Evolutionary conservation across 2,888 invertebrate species (phyloP).

Genomic region (Hyppa rectilinea): DNA sequence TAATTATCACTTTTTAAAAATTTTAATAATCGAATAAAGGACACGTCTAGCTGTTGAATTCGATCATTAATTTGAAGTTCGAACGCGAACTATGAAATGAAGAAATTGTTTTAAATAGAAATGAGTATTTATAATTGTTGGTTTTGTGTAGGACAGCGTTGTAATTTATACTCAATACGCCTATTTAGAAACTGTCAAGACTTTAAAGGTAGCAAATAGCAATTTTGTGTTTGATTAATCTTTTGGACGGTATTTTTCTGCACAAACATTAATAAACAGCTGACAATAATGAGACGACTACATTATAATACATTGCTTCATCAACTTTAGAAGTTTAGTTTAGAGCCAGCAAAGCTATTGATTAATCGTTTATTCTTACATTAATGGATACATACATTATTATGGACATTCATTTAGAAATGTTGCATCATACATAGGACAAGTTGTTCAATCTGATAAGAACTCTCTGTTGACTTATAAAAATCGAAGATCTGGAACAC

Average conservation of each 20-base stretch:
- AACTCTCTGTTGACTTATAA: too few relatives aligned
- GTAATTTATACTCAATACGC: conserved; percentile 36
- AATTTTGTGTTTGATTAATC: conserved; percentile 36
- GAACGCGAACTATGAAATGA: conserved; percentile 28
- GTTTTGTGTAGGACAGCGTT: conserved; percentile 35
- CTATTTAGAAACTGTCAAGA: conserved; percentile 7
- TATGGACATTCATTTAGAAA: neutral
- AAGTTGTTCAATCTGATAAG: too few relatives aligned
- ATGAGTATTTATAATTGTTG: conserved; percentile 53
- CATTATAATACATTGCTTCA: conserved; percentile 42
- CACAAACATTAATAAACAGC: conserved; percentile 7
- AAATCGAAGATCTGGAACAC: too few relatives aligned
- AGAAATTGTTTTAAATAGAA: conserved; percentile 45
- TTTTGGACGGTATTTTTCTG: conserved; percentile 1
- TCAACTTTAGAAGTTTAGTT: conserved; percentile 22
- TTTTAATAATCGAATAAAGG: conserved; percentile 58
- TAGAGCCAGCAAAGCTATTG: conserved; percentile 20
- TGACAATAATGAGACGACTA: neutral
- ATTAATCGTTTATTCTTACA: conserved; percentile 18
- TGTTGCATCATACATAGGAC: neutral
- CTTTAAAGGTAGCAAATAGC: conserved; percentile 2
- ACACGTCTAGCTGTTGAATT: conserved; percentile 49
- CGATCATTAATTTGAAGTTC: conserved; percentile 47
- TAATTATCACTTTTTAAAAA: conserved; percentile 53
- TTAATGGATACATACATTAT: conserved; percentile 3